Percentiles rank a stretch among this genome's conserved stretches.
Evolutionary conservation across 1,140 invertebrate genomes (phyloP).

Genomic region (Euura lappo): DNA sequence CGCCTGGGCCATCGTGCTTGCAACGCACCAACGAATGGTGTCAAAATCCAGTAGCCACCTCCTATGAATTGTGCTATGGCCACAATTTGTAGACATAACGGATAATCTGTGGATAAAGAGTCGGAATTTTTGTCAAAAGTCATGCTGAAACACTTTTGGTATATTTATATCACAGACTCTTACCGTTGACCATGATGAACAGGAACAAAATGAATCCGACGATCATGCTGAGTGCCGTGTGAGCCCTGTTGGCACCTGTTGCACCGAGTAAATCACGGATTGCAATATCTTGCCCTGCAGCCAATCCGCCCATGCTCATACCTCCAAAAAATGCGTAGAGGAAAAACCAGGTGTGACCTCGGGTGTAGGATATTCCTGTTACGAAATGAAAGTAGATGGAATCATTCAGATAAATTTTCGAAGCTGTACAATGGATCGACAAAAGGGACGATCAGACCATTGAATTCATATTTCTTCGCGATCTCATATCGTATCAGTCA

Average conservation of each 20-base stretch:
- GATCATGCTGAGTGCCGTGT: conserved; percentile 25
- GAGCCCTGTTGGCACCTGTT: conserved; percentile 26
- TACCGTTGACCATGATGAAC: conserved; percentile 29
- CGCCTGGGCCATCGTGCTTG: conserved; percentile 19
- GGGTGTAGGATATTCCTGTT: conserved; percentile 29
- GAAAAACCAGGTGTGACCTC: conserved; percentile 24
- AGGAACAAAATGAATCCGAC: conserved; percentile 26
- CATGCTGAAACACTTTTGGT: neutral
- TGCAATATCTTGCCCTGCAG: conserved; percentile 32
- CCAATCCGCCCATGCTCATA: conserved; percentile 33
- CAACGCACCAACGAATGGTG: conserved; percentile 22
- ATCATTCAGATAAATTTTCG: neutral
- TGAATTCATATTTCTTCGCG: too few relatives aligned
- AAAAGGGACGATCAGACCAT: neutral
- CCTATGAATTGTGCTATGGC: conserved; percentile 24
- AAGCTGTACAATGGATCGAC: neutral
- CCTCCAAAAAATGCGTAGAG: conserved; percentile 32
- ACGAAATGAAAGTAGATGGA: neutral
- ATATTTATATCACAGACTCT: neutral
- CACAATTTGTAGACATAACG: conserved; percentile 21
- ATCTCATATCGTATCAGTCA: too few relatives aligned
- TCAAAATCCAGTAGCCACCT: conserved; percentile 27
- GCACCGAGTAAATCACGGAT: conserved; percentile 26
- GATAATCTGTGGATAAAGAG: conserved; percentile 21
- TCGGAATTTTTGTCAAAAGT: neutral